phyloP scores from a whole-genome alignment of 2,113 vertebrate species.

The Chaenocephalus aceratus region DNA sequence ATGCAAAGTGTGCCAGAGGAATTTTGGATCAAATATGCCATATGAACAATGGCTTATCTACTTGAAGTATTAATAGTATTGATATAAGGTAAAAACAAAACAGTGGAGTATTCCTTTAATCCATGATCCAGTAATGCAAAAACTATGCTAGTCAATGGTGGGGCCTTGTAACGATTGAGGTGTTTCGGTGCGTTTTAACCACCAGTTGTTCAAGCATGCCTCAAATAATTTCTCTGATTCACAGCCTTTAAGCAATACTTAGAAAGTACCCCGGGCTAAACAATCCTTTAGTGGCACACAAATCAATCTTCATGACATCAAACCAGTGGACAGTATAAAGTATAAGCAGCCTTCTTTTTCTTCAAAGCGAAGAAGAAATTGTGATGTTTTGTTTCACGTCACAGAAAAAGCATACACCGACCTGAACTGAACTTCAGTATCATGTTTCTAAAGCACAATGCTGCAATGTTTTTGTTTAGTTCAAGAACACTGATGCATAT shows the following conservation, averaged over 20 bases:
- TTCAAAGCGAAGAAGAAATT: no score
- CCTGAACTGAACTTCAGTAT: constrained; percentile 25
- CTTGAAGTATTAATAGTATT: neutral
- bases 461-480: neutral
- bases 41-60: neutral
- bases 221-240: constrained; percentile 50
- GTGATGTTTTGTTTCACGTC: neutral
- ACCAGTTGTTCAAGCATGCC: constrained; percentile 55
- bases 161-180: constrained; percentile 56
- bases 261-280: constrained; percentile 16
- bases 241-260: constrained; percentile 68
- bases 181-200: constrained; percentile 34
- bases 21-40: neutral
- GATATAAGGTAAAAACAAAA: neutral
- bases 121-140: constrained; percentile 78
- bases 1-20: constrained; percentile 3
- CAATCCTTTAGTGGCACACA: constrained; percentile 25
- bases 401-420: constrained; percentile 17
- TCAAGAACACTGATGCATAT: neutral
- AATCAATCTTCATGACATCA: constrained; percentile 26
- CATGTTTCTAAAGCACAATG: constrained; percentile 44
- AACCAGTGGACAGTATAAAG: neutral
- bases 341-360: neutral
- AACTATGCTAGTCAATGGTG: constrained; percentile 62
- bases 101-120: constrained; percentile 60